Conservation (phyloP, 2,888 invertebrate genomes). For the Zaprionus bogoriensis region DNA sequence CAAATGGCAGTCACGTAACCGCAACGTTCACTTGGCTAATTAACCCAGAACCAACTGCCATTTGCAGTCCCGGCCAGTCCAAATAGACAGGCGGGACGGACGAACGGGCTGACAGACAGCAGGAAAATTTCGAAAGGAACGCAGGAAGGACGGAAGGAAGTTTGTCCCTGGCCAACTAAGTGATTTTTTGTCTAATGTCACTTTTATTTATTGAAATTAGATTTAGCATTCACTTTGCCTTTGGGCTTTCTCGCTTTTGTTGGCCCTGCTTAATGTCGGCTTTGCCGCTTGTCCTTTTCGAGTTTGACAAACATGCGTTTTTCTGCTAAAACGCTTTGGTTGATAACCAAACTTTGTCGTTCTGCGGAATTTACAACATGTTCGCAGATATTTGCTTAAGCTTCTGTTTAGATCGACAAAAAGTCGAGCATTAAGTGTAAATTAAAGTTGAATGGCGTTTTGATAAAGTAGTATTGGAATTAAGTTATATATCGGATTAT, state of each 20-base stretch:
- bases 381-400: too few species aligned
- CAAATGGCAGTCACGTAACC: constrained; percentile 56
- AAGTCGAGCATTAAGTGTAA: too few species aligned
- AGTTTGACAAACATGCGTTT: too few species aligned
- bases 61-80: constrained; percentile 53
- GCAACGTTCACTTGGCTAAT: constrained; percentile 68
- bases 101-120: constrained; percentile 1
- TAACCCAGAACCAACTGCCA: constrained; percentile 70
- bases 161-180: constrained; percentile 44
- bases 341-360: too few species aligned
- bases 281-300: constrained; percentile 7
- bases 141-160: constrained; percentile 17
- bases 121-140: constrained; percentile 15
- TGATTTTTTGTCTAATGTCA: constrained; percentile 63
- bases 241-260: neutral
- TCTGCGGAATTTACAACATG: too few species aligned
- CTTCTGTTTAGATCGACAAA: too few species aligned
- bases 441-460: too few species aligned
- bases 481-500: too few species aligned
- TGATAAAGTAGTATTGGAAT: too few species aligned
- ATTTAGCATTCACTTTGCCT: constrained; percentile 37
- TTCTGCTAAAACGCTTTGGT: too few species aligned
- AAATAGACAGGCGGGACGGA: too few species aligned
- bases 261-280: constrained; percentile 1
- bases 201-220: constrained; percentile 69